Evolutionary conservation across 2,113 vertebrate species (phyloP), one percentile per base, ranked within the genome.

Genomic region (Pogona vitticeps): DNA sequence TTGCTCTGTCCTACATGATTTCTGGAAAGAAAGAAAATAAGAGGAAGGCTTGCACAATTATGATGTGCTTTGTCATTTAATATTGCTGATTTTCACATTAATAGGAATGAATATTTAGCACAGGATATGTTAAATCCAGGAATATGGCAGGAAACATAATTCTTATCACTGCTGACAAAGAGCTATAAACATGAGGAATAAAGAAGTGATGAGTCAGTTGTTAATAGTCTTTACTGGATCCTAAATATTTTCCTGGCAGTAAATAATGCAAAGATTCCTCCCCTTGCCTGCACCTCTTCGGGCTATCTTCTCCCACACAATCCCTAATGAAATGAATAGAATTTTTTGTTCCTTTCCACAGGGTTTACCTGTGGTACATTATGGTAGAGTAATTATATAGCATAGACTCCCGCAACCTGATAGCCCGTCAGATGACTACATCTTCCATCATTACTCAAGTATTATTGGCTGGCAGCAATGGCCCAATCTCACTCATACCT

Each of bases 81-180:
- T 80, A 80, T 5, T 80, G 38, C 13, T 3, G 13, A 23, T 0
- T 21, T 28, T 38, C 17, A 26, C 2, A 38, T 18, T 79, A 0
- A 83, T 80, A 13, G 73, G 42, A 20, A 38, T 1, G 76, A 40
- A 18, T 7, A 46, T 17, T 17, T 65, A 65, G 4, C 6, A 65
- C 21, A 28, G 63, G 5, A 1, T 26, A 7, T 61, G 70, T 23
- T 0, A 63, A 26, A 26, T 17, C 4, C 0, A 0, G 36, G 59
- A 63, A 38, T 80, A 23, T 26, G 33, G 40, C 78, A 28, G 59
- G 3, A 61, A 14, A 40, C 59, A 59, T 79, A 59, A 10, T 46
- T 76, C 31, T 40, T 33, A 8, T 52, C 5, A 76, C 59, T 46
- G 13, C 31, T 20, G 84, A 65, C 68, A 73, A 18, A 1, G 26